phyloP scores from a whole-genome alignment of 1,140 invertebrate species.

The Drosophila quadrilineata region DNA sequence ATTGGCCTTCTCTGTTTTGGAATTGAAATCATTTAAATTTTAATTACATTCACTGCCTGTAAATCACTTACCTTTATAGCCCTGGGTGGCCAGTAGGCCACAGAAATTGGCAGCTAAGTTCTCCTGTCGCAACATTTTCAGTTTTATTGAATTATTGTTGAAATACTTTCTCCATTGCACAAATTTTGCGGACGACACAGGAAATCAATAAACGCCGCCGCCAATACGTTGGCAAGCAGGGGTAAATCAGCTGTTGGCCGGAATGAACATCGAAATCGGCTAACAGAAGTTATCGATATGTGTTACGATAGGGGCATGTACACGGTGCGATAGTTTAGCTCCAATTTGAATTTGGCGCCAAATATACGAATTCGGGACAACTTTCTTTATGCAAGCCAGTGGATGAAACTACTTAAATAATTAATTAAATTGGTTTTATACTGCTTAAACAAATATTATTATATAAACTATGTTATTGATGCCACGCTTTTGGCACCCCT shows the following conservation, averaged over 20 bases:
- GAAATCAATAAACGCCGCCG: constrained; percentile 37
- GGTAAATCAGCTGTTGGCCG: constrained; percentile 21
- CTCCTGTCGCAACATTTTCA: constrained; percentile 71
- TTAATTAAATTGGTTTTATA: no score
- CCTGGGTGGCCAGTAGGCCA: constrained; percentile 69
- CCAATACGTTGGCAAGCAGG: constrained; percentile 25
- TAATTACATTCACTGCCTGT: neutral
- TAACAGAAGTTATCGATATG: no score
- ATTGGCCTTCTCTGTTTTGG: constrained; percentile 82
- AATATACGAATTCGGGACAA: no score
- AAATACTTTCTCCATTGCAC: neutral
- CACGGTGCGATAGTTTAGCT: no score
- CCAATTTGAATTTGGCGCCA: no score
- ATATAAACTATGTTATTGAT: no score
- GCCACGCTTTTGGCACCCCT: no score
- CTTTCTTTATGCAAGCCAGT: no score
- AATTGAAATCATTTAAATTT: neutral
- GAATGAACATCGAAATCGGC: no score
- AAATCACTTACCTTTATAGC: constrained; percentile 61
- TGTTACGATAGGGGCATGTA: no score
- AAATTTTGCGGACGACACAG: constrained; percentile 4
- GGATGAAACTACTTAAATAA: no score
- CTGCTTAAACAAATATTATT: no score
- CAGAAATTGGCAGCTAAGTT: constrained; percentile 81
- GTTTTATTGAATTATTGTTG: constrained; percentile 51